phyloP scores from a whole-genome alignment of 1,140 invertebrate species.

The Macrosteles quadrilineatus region DNA sequence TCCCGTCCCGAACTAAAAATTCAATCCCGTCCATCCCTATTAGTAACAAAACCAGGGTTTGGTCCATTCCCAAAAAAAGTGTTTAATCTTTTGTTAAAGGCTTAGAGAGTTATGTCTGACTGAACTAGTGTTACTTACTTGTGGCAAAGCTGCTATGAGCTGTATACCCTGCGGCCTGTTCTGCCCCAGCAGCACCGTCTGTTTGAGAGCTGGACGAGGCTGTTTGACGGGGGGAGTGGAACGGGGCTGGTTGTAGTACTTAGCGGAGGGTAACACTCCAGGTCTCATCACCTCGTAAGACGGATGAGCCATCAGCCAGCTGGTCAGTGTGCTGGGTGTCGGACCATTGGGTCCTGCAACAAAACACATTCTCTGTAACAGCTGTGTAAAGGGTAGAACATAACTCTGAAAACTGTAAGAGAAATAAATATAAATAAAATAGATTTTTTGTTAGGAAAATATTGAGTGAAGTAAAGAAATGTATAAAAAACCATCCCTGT shows the following conservation, averaged over 20 bases:
- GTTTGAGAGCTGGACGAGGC: slow-evolving; percentile 2
- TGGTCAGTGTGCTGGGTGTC: slow-evolving; percentile 70
- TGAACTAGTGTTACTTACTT: not conserved
- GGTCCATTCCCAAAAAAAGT: no score
- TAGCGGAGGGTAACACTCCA: slow-evolving; percentile 28
- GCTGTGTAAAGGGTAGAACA: no score
- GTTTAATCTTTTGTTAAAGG: not conserved
- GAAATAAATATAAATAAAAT: no score
- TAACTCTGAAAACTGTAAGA: no score
- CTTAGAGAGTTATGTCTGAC: not conserved
- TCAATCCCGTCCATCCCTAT: no score
- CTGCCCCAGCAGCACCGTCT: slow-evolving; percentile 1
- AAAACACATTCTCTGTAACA: no score
- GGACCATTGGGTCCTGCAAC: slow-evolving; percentile 71
- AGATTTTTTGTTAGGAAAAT: no score
- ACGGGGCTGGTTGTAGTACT: slow-evolving; percentile 28
- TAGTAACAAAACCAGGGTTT: no score
- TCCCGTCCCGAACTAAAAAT: no score
- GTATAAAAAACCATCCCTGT: no score
- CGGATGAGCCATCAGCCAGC: slow-evolving; percentile 84
- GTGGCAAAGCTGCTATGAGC: slow-evolving; percentile 23
- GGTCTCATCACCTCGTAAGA: slow-evolving; percentile 63
- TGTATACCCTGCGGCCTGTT: slow-evolving; percentile 10
- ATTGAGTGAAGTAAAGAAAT: no score
- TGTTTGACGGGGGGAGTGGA: slow-evolving; percentile 11